Evolutionary conservation across 1,140 invertebrate species (phyloP).

Genomic region (Lerema accius): DNA sequence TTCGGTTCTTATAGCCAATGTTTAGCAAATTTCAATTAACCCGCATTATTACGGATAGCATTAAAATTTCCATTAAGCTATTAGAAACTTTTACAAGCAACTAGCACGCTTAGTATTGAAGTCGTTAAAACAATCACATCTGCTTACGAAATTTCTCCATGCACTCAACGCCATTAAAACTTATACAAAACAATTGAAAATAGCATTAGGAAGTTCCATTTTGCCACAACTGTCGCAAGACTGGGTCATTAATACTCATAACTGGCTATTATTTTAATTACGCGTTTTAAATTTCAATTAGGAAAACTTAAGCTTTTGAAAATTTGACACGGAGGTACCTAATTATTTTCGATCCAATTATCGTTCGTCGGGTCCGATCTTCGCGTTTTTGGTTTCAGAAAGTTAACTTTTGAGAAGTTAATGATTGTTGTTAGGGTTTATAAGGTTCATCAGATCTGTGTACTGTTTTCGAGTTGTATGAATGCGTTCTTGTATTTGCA

Average conservation of each 20-base stretch:
- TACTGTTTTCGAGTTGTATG: no score
- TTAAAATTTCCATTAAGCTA: not conserved
- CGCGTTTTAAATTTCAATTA: not conserved
- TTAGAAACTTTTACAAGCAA: not conserved
- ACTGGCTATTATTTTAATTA: not conserved
- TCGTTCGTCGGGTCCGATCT: no score
- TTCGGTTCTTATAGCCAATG: no score
- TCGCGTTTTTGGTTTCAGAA: no score
- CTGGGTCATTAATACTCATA: not conserved
- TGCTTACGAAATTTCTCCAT: not conserved
- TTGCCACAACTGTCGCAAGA: not conserved
- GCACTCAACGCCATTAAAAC: not conserved
- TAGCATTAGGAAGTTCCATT: not conserved
- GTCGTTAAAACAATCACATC: slow-evolving; percentile 20
- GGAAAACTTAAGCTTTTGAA: not conserved
- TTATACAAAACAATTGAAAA: slow-evolving; percentile 3
- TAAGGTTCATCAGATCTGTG: no score
- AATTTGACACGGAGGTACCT: no score
- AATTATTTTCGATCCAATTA: no score
- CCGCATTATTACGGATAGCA: not conserved
- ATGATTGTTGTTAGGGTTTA: no score
- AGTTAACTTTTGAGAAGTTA: no score
- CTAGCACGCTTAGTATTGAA: not conserved
- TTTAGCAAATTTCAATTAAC: not conserved
- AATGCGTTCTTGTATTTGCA: no score